Percentiles rank a stretch among this genome's conserved stretches.
Evolutionary conservation across 1,140 invertebrate species (phyloP).

Genomic region (Drosophila rufa): DNA sequence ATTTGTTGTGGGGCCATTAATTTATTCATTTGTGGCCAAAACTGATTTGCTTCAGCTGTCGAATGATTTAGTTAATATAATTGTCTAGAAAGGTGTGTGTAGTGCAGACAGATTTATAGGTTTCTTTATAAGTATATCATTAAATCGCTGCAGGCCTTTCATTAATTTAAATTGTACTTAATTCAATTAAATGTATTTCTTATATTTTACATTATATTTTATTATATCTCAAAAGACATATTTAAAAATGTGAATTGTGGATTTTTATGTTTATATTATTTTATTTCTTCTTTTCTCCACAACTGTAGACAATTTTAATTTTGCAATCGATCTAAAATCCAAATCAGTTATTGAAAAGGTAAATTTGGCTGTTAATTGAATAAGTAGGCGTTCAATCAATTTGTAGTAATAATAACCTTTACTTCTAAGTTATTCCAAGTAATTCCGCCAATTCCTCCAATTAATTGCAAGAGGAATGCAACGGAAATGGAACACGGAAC

Average conservation of each 20-base stretch:
- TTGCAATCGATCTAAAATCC: background rate
- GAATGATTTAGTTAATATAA: background rate
- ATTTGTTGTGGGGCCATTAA: no score
- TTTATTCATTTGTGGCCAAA: background rate
- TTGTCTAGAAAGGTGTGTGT: no score
- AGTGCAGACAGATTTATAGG: no score
- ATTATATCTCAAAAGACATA: background rate
- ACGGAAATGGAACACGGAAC: conserved; percentile 53
- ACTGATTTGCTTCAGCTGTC: background rate
- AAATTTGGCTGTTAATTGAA: no score
- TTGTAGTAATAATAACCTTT: background rate
- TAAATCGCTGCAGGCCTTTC: background rate
- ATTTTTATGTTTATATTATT: background rate
- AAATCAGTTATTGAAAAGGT: no score
- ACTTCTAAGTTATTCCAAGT: background rate
- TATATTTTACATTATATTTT: no score
- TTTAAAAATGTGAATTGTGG: no score
- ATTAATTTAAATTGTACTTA: background rate
- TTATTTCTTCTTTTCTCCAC: no score
- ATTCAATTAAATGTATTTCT: background rate
- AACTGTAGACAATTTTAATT: no score
- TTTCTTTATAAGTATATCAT: background rate
- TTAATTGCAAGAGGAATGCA: conserved; percentile 38
- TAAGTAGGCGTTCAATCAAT: no score
- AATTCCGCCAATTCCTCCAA: background rate